These are phyloP conservation scores for Rutpela maculata DNA, from an alignment of 2,888 invertebrate genomes.

Conservation along the genomic window DNA sequence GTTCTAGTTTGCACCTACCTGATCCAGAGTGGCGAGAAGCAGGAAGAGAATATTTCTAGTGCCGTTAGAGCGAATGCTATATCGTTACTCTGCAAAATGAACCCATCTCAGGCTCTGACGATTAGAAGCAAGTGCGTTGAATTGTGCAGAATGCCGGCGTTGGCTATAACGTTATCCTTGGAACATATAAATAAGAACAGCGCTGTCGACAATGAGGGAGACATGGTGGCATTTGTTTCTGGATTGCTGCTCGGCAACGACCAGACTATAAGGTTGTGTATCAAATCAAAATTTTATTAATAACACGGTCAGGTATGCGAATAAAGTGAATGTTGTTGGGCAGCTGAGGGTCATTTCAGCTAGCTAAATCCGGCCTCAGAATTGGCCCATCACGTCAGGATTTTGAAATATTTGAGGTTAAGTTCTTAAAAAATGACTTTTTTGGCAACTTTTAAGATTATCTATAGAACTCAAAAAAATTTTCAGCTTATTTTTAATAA, in stretches of 20 bases:
- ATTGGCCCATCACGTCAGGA: too few species aligned
- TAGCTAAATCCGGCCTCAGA: too few species aligned
- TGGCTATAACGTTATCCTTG: constrained; percentile 89
- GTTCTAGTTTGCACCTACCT: constrained; percentile 86
- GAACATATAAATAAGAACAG: constrained; percentile 74
- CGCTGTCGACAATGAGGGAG: constrained; percentile 64
- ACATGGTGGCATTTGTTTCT: constrained; percentile 80
- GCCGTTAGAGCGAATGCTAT: constrained; percentile 84
- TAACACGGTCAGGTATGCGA: too few species aligned
- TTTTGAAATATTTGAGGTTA: too few species aligned
- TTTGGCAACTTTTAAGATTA: too few species aligned
- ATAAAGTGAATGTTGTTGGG: too few species aligned
- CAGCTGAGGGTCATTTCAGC: too few species aligned
- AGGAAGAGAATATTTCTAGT: constrained; percentile 92
- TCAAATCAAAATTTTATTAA: neutral
- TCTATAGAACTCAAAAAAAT: too few species aligned
- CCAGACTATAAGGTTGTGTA: constrained; percentile 79
- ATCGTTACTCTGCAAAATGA: constrained; percentile 90
- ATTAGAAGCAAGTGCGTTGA: constrained; percentile 93
- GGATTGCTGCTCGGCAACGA: constrained; percentile 92
- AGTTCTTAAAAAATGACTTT: too few species aligned
- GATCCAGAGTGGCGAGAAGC: constrained; percentile 91
- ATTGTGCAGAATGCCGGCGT: constrained; percentile 91
- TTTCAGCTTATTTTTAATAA: too few species aligned
- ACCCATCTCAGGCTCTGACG: constrained; percentile 89